phyloP scores from a whole-genome alignment of 2,113 vertebrate species.

The Hassar affinis region DNA sequence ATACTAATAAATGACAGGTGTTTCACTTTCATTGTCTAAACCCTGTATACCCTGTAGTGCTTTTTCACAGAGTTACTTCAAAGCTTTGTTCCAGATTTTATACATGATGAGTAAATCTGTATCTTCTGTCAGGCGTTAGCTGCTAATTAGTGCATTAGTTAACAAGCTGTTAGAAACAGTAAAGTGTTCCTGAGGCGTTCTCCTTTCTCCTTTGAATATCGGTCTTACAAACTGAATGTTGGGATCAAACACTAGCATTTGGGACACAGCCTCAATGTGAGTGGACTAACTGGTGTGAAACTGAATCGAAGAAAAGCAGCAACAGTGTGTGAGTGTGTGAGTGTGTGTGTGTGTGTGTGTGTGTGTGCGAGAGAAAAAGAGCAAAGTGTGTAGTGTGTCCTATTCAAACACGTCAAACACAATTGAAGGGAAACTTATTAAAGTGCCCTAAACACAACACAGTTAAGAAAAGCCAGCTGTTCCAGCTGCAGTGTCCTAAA shows the following conservation, averaged over 20 bases:
- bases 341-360: constrained; percentile 29
- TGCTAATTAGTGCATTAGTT: neutral
- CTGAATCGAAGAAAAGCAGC: constrained; percentile 1
- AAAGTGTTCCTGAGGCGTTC: neutral
- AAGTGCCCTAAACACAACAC: constrained; percentile 67
- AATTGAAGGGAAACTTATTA: constrained; percentile 70
- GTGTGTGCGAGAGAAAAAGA: neutral
- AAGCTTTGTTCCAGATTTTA: neutral
- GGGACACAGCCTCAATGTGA: neutral
- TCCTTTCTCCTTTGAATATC: neutral
- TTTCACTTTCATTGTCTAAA: too few relatives aligned
- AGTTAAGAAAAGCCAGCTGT: constrained; percentile 53
- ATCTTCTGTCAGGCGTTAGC: neutral
- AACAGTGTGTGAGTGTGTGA: constrained; percentile 39
- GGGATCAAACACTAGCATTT: neutral
- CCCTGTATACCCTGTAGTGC: neutral
- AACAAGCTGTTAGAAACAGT: neutral
- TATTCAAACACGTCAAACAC: constrained; percentile 67
- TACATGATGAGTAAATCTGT: neutral
- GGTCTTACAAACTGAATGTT: neutral
- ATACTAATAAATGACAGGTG: too few relatives aligned
- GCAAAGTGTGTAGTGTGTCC: neutral
- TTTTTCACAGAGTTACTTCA: neutral
- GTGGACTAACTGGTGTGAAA: neutral
- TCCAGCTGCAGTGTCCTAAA: constrained; percentile 65